Conservation (phyloP, 2,888 invertebrate species). For the Chaitophorus viminalis region DNA sequence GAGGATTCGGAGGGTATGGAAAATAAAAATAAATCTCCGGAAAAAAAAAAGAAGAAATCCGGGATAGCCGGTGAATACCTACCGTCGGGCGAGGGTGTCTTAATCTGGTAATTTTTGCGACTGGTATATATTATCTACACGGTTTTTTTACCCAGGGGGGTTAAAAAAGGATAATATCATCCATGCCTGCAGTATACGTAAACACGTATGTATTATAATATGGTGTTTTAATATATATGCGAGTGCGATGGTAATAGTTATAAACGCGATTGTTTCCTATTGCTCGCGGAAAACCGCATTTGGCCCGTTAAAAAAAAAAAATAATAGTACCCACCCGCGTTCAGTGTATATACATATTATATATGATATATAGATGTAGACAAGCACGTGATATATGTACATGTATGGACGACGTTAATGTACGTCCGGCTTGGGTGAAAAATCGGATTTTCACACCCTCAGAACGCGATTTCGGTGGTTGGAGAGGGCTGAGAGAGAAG, state of each 20-base stretch:
- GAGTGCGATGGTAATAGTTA: background rate
- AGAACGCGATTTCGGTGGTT: background rate
- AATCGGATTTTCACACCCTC: slow-evolving; percentile 15
- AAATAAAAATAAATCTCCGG: background rate
- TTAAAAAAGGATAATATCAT: slow-evolving; percentile 3
- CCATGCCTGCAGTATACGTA: background rate
- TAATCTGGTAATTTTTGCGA: slow-evolving; percentile 58
- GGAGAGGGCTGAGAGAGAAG: background rate
- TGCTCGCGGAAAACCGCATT: background rate
- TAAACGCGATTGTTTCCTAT: slow-evolving; percentile 22
- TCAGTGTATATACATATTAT: background rate
- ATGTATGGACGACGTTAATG: background rate
- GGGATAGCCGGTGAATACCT: slow-evolving; percentile 29
- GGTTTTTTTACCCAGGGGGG: background rate
- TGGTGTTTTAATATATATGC: background rate
- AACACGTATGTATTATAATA: background rate
- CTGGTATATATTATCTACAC: slow-evolving; percentile 5
- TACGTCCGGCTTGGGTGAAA: background rate
- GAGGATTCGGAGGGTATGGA: slow-evolving; percentile 21
- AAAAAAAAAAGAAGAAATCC: slow-evolving; percentile 37
- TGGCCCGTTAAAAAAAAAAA: background rate
- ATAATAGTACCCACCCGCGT: background rate
- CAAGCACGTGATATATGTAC: background rate
- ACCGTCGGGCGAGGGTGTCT: slow-evolving; percentile 26
- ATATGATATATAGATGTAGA: background rate